Percentiles rank a stretch among this genome's conserved stretches.
These are phyloP conservation scores for Bathynomus jamesi DNA, from an alignment of 1,140 invertebrate species.

Conservation along the genomic window DNA sequence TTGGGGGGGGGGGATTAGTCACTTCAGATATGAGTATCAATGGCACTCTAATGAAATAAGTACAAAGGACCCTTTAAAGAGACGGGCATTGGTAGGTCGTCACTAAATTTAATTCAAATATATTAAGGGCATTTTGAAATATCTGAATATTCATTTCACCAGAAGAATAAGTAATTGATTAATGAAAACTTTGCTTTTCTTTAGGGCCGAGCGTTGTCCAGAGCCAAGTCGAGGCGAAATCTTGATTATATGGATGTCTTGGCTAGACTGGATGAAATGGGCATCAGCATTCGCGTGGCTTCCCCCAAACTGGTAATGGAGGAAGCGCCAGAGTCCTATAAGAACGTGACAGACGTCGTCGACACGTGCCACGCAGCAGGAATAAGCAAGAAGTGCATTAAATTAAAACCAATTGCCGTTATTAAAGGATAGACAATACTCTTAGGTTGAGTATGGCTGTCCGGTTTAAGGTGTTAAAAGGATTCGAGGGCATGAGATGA, in stretches of 20 bases:
- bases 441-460: no score
- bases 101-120: no score
- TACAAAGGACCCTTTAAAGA: no score
- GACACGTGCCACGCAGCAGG: slow-evolving; percentile 96
- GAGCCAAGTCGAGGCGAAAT: slow-evolving; percentile 94
- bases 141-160: no score
- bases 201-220: slow-evolving; percentile 88
- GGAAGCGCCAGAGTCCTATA: slow-evolving; percentile 98
- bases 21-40: no score
- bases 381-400: slow-evolving; percentile 95
- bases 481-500: background rate
- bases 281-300: slow-evolving; percentile 96
- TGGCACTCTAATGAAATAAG: no score
- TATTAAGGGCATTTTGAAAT: no score
- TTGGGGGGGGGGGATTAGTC: no score
- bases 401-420: slow-evolving; percentile 94
- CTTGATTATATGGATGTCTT: slow-evolving; percentile 89
- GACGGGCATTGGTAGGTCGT: no score
- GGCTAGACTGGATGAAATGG: slow-evolving; percentile 71
- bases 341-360: slow-evolving; percentile 99
- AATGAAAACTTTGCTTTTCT: background rate
- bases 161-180: no score
- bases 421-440: slow-evolving; percentile 77
- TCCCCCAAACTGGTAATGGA: slow-evolving; percentile 99
- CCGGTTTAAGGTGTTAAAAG: no score